A percentile compares a stretch with the other conserved stretches of the same genome.
Evolutionary conservation across 2,797 vertebrate species (phyloP).

Genomic region (Sebastes wilsoni): DNA sequence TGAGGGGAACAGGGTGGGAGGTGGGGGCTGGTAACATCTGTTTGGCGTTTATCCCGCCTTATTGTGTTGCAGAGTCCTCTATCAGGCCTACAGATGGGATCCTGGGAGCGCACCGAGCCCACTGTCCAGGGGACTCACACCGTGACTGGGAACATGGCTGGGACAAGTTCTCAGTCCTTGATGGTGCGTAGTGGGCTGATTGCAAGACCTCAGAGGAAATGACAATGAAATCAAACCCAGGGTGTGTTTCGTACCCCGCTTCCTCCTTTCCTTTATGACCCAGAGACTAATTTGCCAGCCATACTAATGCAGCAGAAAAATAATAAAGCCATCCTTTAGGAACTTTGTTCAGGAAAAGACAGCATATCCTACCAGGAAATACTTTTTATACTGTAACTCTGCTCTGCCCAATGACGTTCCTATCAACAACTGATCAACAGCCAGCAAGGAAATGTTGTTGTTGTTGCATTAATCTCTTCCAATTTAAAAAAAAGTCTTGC

Average conservation of each 20-base stretch:
- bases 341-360: conserved; percentile 24
- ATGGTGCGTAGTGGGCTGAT: background rate
- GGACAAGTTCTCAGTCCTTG: conserved; percentile 56
- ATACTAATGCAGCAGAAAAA: background rate
- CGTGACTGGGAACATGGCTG: conserved; percentile 57
- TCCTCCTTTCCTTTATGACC: conserved; percentile 36
- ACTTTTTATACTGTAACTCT: background rate
- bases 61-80: conserved; percentile 66
- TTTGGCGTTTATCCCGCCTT: conserved; percentile 73
- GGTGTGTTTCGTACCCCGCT: conserved; percentile 35
- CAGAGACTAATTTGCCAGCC: background rate
- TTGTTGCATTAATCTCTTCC: background rate
- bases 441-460: background rate
- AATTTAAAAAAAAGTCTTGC: background rate
- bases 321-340: background rate
- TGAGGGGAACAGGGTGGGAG: conserved; percentile 34
- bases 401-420: background rate
- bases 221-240: conserved; percentile 43
- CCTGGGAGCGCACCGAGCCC: conserved; percentile 49
- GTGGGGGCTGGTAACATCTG: conserved; percentile 75
- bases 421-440: background rate
- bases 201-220: conserved; percentile 42
- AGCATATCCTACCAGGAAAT: conserved; percentile 28
- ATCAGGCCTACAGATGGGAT: conserved; percentile 62
- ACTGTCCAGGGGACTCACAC: conserved; percentile 55